These are phyloP conservation scores for Etia nguti DNA, from an alignment of 2,113 vertebrate genomes.

Conservation along the genomic window DNA sequence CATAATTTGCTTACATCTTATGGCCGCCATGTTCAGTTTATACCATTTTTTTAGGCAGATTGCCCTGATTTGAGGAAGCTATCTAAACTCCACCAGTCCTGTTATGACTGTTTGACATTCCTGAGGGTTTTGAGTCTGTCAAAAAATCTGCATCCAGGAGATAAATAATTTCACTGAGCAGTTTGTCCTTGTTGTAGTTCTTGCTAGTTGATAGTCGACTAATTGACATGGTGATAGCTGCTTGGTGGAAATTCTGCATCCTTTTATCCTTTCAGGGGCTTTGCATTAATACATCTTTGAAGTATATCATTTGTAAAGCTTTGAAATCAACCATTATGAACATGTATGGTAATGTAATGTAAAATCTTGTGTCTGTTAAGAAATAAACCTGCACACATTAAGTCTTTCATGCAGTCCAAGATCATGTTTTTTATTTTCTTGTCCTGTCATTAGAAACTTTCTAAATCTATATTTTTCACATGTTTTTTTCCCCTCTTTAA, in stretches of 20 bases:
- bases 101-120: not conserved
- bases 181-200: not conserved
- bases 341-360: not conserved
- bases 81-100: not conserved
- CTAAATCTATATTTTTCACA: not conserved
- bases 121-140: not conserved
- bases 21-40: not conserved
- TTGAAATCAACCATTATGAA: not conserved
- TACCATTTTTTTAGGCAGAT: not conserved
- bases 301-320: not conserved
- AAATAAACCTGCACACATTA: not conserved
- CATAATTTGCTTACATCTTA: not conserved
- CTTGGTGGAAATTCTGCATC: not conserved
- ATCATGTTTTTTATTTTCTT: not conserved
- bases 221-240: not conserved
- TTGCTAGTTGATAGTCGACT: not conserved
- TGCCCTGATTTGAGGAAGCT: not conserved
- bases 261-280: not conserved
- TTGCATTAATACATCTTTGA: not conserved
- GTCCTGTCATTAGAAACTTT: not conserved
- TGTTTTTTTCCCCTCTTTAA: not conserved
- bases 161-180: not conserved
- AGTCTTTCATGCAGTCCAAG: not conserved
- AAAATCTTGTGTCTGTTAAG: not conserved
- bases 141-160: not conserved